Base-by-base conservation (phyloP, 1,140 invertebrate species). In the Manduca sexta region DNA sequence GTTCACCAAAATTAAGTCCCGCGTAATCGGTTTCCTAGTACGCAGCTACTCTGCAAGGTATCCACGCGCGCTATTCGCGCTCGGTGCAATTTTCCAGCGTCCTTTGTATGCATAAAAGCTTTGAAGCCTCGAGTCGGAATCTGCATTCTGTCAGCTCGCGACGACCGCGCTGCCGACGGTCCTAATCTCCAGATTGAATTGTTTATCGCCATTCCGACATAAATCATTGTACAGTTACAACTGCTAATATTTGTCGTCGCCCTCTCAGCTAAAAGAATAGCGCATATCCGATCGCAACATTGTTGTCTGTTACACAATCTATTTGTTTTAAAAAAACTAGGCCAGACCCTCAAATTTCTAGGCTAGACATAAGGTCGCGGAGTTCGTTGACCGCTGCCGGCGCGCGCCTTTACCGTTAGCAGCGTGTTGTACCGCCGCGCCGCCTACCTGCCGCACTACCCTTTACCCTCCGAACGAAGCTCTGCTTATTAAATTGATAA, bases 321-420 rank as follows among this genome's bases (percentile, higher is more conserved):
- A 43, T 46, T 37, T 21, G 40, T 31, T 26, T 18, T 10, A 40
- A 56, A 65, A 74, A 75, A 82, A 70, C 60, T 83, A 66, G 76
- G 74, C 14, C 76, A 68, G 64, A 75, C 69, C 73, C 63, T 79
- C 74, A 56, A 80, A 80, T 75, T 68, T 75, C 64, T 79, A 78
- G 76, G 74, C 65, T 79, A 78, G 73, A 73, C 69, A 64, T 74
- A 64, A 72, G 57, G 64, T 55, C 60, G 58, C 26, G 58, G 52
- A 43, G 76, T 71, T 79, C 79, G 60, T 66, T 72, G 76, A 78
- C 79, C 79, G 69, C 62, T 45, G 56, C 21, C 62, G 65, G 60
- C 63, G 55, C 67, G 67, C 57, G 70, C 56, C 59, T 53, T 26
- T 64, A 70, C 73, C 74, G 69, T 76, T 78, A 76, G 52, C 58